These are phyloP conservation scores for Leptinotarsa rubiginosa DNA, from an alignment of 2,888 invertebrate species.

Conservation along the genomic window DNA sequence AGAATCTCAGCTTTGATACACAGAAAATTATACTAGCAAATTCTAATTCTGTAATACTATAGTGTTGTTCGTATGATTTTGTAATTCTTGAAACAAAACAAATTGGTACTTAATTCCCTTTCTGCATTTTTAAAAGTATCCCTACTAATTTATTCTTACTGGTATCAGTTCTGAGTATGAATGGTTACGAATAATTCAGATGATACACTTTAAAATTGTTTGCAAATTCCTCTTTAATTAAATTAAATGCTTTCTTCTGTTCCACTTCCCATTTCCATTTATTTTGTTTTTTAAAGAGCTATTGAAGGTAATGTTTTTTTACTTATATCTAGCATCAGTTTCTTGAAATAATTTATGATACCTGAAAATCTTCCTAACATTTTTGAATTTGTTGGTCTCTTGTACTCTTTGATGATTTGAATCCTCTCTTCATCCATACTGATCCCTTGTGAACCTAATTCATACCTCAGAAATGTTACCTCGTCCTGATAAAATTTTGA, in stretches of 20 bases:
- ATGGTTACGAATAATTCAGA: background rate
- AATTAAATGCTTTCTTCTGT: slow-evolving; percentile 13
- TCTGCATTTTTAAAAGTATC: slow-evolving; percentile 18
- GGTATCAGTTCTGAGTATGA: slow-evolving; percentile 22
- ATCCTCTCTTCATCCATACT: no score
- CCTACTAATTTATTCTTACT: slow-evolving; percentile 16
- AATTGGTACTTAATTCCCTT: slow-evolving; percentile 18
- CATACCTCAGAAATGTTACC: no score
- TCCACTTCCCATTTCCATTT: slow-evolving; percentile 10
- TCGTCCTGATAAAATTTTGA: no score
- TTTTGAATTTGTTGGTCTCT: no score
- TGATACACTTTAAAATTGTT: slow-evolving; percentile 20
- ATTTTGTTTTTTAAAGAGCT: background rate
- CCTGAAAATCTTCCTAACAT: no score
- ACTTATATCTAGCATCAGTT: no score
- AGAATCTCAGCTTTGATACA: slow-evolving; percentile 2
- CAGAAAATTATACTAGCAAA: slow-evolving; percentile 23
- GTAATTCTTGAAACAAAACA: slow-evolving; percentile 24
- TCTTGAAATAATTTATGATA: no score
- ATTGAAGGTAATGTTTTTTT: background rate
- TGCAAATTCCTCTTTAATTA: slow-evolving; percentile 12
- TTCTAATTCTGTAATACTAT: slow-evolving; percentile 24
- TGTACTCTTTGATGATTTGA: no score
- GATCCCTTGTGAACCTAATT: no score
- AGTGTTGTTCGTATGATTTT: slow-evolving; percentile 23